Percentiles rank a stretch among this genome's conserved stretches.
phyloP scores from a whole-genome alignment of 2,888 invertebrate genomes.

The Andrena hattorfiana region DNA sequence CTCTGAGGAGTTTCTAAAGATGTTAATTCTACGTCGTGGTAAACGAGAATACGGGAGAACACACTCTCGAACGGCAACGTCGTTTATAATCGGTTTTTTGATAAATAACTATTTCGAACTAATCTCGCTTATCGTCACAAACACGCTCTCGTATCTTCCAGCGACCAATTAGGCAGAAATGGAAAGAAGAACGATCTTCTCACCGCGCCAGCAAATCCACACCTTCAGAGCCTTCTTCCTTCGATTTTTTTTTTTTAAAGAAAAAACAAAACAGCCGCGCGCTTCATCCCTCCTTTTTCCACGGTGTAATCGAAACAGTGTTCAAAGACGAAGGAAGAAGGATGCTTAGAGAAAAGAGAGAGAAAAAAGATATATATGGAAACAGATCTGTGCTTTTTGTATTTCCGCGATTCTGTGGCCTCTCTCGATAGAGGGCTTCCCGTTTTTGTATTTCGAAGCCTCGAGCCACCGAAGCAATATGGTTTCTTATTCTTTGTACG shows the following conservation, averaged over 20 bases:
- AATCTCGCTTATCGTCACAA: conserved; percentile 73
- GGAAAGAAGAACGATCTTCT: conserved; percentile 24
- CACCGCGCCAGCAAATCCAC: conserved; percentile 39
- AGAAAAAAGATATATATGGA: conserved; percentile 39
- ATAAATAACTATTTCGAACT: conserved; percentile 75
- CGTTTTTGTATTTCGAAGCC: conserved; percentile 76
- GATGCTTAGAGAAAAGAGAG: conserved; percentile 25
- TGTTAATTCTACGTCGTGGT: conserved; percentile 48
- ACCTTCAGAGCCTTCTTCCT: conserved; percentile 61
- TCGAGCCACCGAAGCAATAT: conserved; percentile 70
- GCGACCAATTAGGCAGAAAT: conserved; percentile 65
- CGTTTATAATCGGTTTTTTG: conserved; percentile 79
- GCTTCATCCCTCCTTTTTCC: neutral
- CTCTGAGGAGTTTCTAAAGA: conserved; percentile 43
- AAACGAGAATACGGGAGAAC: conserved; percentile 27
- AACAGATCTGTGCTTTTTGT: conserved; percentile 74
- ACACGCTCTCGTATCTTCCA: conserved; percentile 70
- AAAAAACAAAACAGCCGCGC: neutral
- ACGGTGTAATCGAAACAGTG: conserved; percentile 9
- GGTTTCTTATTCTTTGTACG: conserved; percentile 72
- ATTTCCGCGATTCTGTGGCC: conserved; percentile 65
- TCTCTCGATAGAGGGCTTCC: conserved; percentile 39
- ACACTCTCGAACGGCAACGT: conserved; percentile 68
- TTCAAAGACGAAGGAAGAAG: conserved; percentile 59
- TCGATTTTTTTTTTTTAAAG: conserved; percentile 36